Percentiles rank a stretch among this genome's conserved stretches.
These are phyloP conservation scores for Oxyura jamaicensis DNA, from an alignment of 2,113 vertebrate genomes.

Conservation along the genomic window DNA sequence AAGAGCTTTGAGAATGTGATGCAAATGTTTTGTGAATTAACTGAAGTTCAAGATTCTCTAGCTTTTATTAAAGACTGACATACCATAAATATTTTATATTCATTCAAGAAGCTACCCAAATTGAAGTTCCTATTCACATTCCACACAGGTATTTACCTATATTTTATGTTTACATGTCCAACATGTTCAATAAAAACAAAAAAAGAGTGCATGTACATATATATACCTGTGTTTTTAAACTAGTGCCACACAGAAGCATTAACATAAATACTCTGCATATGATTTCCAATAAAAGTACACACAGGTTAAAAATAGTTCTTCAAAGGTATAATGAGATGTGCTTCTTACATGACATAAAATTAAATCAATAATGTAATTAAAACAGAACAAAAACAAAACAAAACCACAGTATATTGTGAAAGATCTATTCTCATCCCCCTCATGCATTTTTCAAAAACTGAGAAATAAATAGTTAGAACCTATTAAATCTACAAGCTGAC, in stretches of 20 bases:
- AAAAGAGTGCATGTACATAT: not conserved
- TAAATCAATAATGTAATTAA: not conserved
- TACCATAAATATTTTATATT: not conserved
- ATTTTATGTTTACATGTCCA: not conserved
- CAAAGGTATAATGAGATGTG: not conserved
- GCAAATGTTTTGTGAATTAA: not conserved
- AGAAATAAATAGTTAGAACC: not conserved
- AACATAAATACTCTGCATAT: not conserved
- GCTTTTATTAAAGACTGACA: not conserved
- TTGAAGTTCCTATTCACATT: not conserved
- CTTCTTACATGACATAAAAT: not conserved
- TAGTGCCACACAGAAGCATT: not conserved
- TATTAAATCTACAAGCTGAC: not conserved
- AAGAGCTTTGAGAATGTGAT: not conserved
- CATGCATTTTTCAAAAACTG: not conserved
- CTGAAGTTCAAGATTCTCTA: not conserved
- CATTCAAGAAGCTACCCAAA: not conserved
- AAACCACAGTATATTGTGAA: accelerated
- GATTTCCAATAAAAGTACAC: not conserved
- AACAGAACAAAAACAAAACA: not conserved
- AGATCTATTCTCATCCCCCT: not conserved
- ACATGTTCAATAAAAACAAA: not conserved
- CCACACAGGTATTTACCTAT: not conserved
- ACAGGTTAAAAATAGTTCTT: not conserved
- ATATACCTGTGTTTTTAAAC: not conserved